Conservation (phyloP, 2,888 invertebrate species). For the Agrochola litura region DNA sequence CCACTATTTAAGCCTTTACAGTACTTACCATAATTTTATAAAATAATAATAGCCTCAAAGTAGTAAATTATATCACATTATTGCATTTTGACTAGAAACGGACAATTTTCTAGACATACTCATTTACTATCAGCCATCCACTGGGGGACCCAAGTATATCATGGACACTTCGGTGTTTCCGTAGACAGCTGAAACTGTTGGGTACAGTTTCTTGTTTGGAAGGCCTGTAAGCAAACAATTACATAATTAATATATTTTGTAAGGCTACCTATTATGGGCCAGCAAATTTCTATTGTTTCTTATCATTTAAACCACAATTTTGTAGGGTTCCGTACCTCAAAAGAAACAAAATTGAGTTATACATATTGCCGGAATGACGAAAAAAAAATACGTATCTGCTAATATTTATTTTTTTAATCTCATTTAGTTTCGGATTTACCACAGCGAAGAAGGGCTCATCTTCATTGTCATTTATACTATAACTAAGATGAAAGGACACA, state of each 20-base stretch:
- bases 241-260: neutral
- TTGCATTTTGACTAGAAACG: conserved; percentile 75
- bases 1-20: conserved; percentile 26
- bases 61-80: conserved; percentile 71
- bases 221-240: conserved; percentile 91
- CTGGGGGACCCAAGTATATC: conserved; percentile 99
- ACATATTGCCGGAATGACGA: too few relatives aligned
- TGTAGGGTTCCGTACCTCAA: too few relatives aligned
- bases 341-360: too few relatives aligned
- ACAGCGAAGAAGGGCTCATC: too few relatives aligned
- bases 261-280: neutral
- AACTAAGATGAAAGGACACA: too few relatives aligned
- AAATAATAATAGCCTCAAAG: conserved; percentile 57
- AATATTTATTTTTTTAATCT: too few relatives aligned
- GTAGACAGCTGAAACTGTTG: conserved; percentile 99
- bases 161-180: conserved; percentile 99
- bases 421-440: too few relatives aligned
- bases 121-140: conserved; percentile 95
- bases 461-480: too few relatives aligned
- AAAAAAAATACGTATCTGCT: too few relatives aligned
- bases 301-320: neutral
- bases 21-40: conserved; percentile 3
- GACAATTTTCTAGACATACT: conserved; percentile 63
- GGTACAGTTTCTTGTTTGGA: conserved; percentile 97
- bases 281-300: neutral